These are phyloP conservation scores for Vombatus ursinus DNA, from an alignment of 2,113 vertebrate species.

Conservation along the genomic window DNA sequence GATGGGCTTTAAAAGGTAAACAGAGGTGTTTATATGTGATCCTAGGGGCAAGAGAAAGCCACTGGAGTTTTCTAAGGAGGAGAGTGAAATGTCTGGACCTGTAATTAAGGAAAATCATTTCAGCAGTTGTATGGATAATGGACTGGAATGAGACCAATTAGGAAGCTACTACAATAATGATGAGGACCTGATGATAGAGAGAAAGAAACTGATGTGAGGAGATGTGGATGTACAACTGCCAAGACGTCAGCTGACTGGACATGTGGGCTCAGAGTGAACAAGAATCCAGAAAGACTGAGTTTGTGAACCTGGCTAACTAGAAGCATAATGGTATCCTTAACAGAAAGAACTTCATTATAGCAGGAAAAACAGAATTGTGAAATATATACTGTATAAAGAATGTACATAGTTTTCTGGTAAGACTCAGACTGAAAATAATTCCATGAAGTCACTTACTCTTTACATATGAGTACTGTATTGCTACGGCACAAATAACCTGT, in stretches of 20 bases:
- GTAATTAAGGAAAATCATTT: neutral
- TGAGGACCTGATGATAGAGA: neutral
- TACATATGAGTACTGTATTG: slow-evolving; percentile 98
- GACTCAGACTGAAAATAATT: fast-evolving
- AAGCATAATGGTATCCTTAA: neutral
- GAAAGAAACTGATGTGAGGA: neutral
- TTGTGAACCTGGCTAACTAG: neutral
- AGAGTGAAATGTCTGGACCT: neutral
- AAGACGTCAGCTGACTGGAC: neutral
- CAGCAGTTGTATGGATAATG: neutral
- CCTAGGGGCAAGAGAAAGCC: neutral
- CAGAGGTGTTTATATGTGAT: neutral
- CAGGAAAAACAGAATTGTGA: neutral
- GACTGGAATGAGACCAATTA: neutral
- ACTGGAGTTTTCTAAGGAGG: neutral
- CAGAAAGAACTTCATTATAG: fast-evolving
- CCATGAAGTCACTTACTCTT: slow-evolving; percentile 88
- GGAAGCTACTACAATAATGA: neutral
- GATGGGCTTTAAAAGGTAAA: neutral
- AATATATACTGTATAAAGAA: neutral
- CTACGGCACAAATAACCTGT: slow-evolving; percentile 97
- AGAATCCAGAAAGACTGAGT: neutral
- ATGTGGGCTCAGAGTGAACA: neutral
- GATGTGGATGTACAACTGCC: neutral
- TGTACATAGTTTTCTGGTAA: neutral